phyloP scores from a whole-genome alignment of 2,797 vertebrate genomes.

The Squalus acanthias region DNA sequence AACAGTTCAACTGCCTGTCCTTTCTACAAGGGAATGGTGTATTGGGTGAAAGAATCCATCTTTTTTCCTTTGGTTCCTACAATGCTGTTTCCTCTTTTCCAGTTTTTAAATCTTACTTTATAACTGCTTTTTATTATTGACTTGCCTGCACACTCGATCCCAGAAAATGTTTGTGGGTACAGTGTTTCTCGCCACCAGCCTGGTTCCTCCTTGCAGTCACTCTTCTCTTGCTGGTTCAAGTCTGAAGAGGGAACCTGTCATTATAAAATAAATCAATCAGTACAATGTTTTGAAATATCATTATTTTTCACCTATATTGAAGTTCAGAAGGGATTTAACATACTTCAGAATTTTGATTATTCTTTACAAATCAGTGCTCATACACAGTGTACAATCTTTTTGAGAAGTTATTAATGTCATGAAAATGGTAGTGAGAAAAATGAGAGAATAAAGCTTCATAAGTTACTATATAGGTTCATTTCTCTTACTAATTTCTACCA shows the following conservation, averaged over 20 bases:
- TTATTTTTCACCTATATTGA: neutral
- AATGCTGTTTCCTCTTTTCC: neutral
- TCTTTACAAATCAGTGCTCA: neutral
- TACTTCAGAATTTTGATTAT: neutral
- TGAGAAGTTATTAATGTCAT: neutral
- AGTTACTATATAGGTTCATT: neutral
- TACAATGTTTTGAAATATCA: neutral
- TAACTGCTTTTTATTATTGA: neutral
- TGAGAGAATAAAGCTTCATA: neutral
- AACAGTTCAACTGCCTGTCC: neutral
- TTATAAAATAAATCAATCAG: slow-evolving; percentile 49
- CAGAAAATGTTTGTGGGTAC: slow-evolving; percentile 83
- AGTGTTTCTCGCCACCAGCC: slow-evolving; percentile 95
- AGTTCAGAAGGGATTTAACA: neutral
- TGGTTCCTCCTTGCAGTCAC: slow-evolving; percentile 77
- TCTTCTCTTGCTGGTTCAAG: slow-evolving; percentile 72
- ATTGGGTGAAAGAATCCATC: neutral
- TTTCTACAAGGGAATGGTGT: neutral
- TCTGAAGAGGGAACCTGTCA: slow-evolving; percentile 74
- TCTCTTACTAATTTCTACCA: neutral
- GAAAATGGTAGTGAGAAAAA: neutral
- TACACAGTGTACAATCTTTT: neutral
- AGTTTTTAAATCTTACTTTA: neutral
- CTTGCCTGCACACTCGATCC: slow-evolving; percentile 89
- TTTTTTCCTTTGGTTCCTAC: neutral